Conservation (phyloP, 2,113 vertebrate genomes). For the Hippolais icterina region DNA sequence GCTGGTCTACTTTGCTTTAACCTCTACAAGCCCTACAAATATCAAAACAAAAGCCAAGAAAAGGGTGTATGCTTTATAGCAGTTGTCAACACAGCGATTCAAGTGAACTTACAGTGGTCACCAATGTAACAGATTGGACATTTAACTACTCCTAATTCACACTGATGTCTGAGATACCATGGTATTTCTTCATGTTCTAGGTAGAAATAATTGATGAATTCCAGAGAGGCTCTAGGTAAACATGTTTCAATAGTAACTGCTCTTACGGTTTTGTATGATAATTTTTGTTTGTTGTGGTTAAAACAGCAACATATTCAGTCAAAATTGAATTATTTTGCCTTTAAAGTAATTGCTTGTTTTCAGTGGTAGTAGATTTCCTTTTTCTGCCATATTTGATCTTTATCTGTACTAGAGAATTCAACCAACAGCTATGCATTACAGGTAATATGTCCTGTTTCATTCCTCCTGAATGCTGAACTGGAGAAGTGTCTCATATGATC, state of each 20-base stretch:
- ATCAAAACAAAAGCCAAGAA: slow-evolving; percentile 48
- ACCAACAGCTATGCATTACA: not conserved
- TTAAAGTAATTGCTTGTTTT: not conserved
- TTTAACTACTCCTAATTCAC: not conserved
- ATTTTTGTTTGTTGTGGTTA: not conserved
- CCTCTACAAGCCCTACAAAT: slow-evolving; percentile 59
- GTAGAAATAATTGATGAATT: not conserved
- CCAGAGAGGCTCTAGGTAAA: not conserved
- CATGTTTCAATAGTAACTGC: not conserved
- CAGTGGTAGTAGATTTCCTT: not conserved
- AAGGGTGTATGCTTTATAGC: not conserved
- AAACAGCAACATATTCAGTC: not conserved
- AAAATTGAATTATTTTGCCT: not conserved
- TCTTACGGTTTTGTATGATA: not conserved
- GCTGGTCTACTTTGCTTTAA: slow-evolving; percentile 68
- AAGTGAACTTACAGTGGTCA: not conserved
- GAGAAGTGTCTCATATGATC: not conserved
- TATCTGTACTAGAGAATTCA: not conserved
- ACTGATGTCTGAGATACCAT: not conserved
- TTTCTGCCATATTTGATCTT: not conserved
- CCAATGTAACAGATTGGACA: not conserved
- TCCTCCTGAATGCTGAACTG: not conserved
- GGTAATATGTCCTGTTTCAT: not conserved
- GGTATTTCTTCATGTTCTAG: not conserved
- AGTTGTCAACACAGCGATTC: slow-evolving; percentile 11